Evolutionary conservation across 2,113 vertebrate species (phyloP).

Genomic region (Brienomyrus brachyistius): DNA sequence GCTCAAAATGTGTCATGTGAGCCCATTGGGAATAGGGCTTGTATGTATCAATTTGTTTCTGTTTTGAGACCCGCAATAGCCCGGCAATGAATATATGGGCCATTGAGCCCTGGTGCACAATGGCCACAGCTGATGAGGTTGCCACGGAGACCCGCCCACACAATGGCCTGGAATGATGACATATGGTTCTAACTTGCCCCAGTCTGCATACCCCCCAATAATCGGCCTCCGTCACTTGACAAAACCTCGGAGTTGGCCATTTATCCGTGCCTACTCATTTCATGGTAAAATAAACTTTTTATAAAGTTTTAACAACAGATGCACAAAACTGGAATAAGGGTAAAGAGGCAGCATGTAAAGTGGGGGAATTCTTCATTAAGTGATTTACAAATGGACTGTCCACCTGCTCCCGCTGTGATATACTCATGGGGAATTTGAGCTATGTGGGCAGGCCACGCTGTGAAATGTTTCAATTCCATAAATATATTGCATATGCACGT

Average conservation of each 20-base stretch:
- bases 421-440: slow-evolving; percentile 46
- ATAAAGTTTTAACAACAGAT: slow-evolving; percentile 65
- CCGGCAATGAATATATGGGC: slow-evolving; percentile 79
- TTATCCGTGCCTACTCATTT: slow-evolving; percentile 62
- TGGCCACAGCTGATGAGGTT: slow-evolving; percentile 71
- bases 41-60: slow-evolving; percentile 96
- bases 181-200: slow-evolving; percentile 81
- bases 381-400: slow-evolving; percentile 66
- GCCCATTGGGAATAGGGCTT: slow-evolving; percentile 65
- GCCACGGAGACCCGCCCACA: slow-evolving; percentile 73
- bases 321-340: slow-evolving; percentile 55
- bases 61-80: slow-evolving; percentile 60
- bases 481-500: background rate
- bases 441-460: slow-evolving; percentile 39
- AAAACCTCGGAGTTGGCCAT: slow-evolving; percentile 52
- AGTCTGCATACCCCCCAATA: slow-evolving; percentile 63
- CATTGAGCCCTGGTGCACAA: slow-evolving; percentile 68
- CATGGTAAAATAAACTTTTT: slow-evolving; percentile 76
- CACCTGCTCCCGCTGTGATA: slow-evolving; percentile 66
- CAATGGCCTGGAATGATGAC: slow-evolving; percentile 78
- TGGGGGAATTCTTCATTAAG: slow-evolving; percentile 65
- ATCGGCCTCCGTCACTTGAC: slow-evolving; percentile 54
- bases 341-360: slow-evolving; percentile 61
- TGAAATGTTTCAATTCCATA: background rate
- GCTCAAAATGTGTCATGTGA: slow-evolving; percentile 69